Percentiles rank a stretch among this genome's conserved stretches.
phyloP scores from a whole-genome alignment of 2,888 invertebrate species.

The Cheiracanthium punctorium region DNA sequence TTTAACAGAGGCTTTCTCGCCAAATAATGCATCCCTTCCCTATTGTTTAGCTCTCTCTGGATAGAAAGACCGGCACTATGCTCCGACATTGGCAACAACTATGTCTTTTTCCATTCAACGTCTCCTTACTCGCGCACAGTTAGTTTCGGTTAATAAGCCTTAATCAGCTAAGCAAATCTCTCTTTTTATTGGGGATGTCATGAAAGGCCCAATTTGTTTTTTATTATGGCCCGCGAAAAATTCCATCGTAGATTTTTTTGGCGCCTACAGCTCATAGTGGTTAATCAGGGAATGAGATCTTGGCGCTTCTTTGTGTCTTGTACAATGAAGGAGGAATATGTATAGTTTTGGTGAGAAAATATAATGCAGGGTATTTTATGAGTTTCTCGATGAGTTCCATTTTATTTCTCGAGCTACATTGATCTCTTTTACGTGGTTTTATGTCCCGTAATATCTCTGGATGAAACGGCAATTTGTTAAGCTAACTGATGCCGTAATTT shows the following conservation, averaged over 20 bases:
- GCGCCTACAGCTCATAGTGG: constrained; percentile 36
- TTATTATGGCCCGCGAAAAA: constrained; percentile 54
- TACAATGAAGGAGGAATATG: constrained; percentile 13
- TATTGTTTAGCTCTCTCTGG: constrained; percentile 18
- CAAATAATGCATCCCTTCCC: constrained; percentile 19
- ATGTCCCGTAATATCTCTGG: neutral
- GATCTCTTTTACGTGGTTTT: constrained; percentile 6
- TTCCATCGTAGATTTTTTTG: constrained; percentile 42
- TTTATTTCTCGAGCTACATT: neutral
- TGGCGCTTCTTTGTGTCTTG: constrained; percentile 44
- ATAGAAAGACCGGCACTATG: constrained; percentile 24
- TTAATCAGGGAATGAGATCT: constrained; percentile 63
- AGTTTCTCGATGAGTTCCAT: neutral
- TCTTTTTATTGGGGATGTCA: constrained; percentile 60
- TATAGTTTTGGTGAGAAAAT: neutral
- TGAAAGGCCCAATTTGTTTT: constrained; percentile 61
- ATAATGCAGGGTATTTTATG: constrained; percentile 3
- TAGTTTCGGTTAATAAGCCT: constrained; percentile 66
- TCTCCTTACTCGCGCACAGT: constrained; percentile 39
- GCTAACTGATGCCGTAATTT: neutral
- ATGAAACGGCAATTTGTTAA: neutral
- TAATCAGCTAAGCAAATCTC: constrained; percentile 66
- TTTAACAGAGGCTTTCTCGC: constrained; percentile 19
- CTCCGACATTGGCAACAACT: constrained; percentile 36
- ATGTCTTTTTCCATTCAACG: constrained; percentile 52